These are phyloP conservation scores for Sebastes schlegelii DNA, from an alignment of 2,113 vertebrate species.

Conservation along the genomic window DNA sequence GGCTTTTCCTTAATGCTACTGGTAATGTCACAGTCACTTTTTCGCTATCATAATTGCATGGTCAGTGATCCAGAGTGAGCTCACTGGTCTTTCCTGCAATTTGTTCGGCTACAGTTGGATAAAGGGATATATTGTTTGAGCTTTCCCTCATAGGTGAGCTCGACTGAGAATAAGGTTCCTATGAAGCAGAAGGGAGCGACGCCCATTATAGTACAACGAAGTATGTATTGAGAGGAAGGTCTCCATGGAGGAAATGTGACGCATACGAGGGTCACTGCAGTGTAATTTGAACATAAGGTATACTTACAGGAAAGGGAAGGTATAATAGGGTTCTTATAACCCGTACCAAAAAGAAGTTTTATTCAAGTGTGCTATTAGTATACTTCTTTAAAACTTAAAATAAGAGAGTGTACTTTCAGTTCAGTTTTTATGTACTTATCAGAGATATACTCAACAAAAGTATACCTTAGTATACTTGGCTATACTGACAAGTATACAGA, in stretches of 20 bases:
- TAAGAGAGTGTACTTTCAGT: no score
- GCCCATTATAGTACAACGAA: constrained; percentile 25
- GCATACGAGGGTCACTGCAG: constrained; percentile 27
- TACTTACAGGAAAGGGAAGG: constrained; percentile 17
- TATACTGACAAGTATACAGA: no score
- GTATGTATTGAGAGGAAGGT: constrained; percentile 47
- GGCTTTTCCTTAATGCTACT: constrained; percentile 51
- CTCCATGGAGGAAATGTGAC: constrained; percentile 60
- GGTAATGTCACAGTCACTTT: constrained; percentile 67
- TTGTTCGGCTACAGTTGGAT: constrained; percentile 58
- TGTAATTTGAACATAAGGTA: constrained; percentile 23
- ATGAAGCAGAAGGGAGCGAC: constrained; percentile 56
- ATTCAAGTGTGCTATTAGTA: no score
- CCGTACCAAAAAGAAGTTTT: no score
- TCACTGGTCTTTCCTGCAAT: constrained; percentile 62
- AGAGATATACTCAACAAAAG: no score
- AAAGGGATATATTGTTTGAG: constrained; percentile 65
- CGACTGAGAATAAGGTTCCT: constrained; percentile 35
- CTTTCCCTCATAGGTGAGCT: constrained; percentile 52
- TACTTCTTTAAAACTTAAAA: no score
- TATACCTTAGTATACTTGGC: no score
- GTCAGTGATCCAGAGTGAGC: constrained; percentile 63
- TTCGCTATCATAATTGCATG: constrained; percentile 42
- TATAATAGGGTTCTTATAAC: constrained; percentile 38
- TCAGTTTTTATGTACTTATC: no score